Base-by-base conservation (phyloP, 2,113 vertebrate genomes). In the Oophaga pumilio region DNA sequence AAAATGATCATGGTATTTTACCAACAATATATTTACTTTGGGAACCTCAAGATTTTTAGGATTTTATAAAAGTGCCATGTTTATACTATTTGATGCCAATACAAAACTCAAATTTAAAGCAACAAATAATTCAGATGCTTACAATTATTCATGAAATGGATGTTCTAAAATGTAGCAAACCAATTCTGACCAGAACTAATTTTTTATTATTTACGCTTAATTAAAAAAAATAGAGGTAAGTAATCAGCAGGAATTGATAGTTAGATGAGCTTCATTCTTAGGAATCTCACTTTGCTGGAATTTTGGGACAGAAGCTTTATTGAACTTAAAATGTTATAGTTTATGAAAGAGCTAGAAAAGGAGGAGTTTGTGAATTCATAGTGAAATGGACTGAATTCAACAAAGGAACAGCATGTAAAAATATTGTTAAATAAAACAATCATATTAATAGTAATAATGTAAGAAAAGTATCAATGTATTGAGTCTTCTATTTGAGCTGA, bases 1-100 rank as follows among this genome's bases (percentile, higher is more conserved):
- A 83, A 26, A 83, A 83, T 53, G 10, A 83, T 68, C 33, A 82
- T 69, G 50, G 49, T 18, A 26, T 68, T 83, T 83, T 53, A 69
- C 49, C n/a, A 68, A 24, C 64, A 83, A 69, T 52, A 24, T 69
- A 64, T 83, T 68, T 68, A 83, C 18, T n/a, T 18, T 52, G 62
- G 12, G 81, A 53, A 82, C 43, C 14, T 68, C 43, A 82, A 8
- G 12, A 11, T 69, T 83, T 83, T 50, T 49, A 69, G 50, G 43
- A 64, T 43, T 82, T 82, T 24, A 56, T 22, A 6, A 24, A 76
- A 76, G 74, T 52, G 14, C 49, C 22, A 52, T 53, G 4, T 24
- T 50, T n/a, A 13, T 52, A 76, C 3, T 76, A 4, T 52, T 77
- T 0, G 5, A 8, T 74, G 71, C 33, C 18, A 74, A 22, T 22